Conservation (phyloP, 2,113 vertebrate species). For the Cygnus atratus region DNA sequence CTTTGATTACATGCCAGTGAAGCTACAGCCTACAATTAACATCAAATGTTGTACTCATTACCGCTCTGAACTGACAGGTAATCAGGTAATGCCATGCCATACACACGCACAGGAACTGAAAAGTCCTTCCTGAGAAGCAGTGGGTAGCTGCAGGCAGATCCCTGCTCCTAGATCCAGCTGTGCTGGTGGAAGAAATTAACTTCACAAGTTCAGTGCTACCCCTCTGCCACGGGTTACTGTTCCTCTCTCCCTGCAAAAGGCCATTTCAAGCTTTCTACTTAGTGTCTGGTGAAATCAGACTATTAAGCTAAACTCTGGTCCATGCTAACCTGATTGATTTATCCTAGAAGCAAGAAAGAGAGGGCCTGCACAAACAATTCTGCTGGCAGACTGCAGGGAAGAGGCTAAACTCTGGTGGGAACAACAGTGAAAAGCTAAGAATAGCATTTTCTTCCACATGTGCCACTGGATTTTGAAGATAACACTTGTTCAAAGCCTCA, state of each 20-base stretch:
- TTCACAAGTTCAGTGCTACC: not conserved
- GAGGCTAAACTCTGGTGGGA: not conserved
- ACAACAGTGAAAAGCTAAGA: not conserved
- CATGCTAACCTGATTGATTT: not conserved
- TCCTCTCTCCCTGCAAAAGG: not conserved
- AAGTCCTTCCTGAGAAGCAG: not conserved
- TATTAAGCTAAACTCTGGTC: not conserved
- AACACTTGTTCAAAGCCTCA: not conserved
- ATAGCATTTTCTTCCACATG: fast-evolving
- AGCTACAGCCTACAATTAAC: not conserved
- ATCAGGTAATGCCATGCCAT: not conserved
- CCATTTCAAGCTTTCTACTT: not conserved
- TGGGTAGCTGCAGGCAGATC: not conserved
- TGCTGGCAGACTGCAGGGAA: not conserved
- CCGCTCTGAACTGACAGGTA: not conserved
- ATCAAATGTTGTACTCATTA: not conserved
- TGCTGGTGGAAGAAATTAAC: not conserved
- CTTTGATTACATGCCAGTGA: not conserved
- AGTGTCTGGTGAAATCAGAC: not conserved
- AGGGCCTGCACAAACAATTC: not conserved
- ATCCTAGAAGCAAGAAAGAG: not conserved
- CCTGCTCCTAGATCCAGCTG: not conserved
- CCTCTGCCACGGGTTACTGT: not conserved
- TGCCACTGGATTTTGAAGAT: not conserved
- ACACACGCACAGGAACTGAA: not conserved